A percentile compares a stretch with the other conserved stretches of the same genome.
Conservation (phyloP, 2,888 invertebrate genomes). For the Megastigmus dorsalis region DNA sequence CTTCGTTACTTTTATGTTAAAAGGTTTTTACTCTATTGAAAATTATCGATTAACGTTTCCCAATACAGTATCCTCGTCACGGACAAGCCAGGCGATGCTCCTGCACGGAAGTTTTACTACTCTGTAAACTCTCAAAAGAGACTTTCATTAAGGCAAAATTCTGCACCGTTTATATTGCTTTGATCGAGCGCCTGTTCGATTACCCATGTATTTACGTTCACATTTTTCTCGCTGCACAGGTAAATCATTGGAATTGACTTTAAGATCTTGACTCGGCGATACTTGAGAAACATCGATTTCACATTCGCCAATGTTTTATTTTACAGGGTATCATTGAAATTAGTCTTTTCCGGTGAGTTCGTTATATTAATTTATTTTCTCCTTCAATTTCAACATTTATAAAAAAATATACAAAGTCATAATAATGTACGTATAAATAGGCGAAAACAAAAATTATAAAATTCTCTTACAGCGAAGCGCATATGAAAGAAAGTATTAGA, state of each 20-base stretch:
- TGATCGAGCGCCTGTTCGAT: constrained; percentile 1
- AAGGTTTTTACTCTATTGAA: too few species aligned
- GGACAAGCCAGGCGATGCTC: background rate
- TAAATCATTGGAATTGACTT: constrained; percentile 9
- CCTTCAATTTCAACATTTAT: constrained; percentile 1
- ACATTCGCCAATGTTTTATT: background rate
- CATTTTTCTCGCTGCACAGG: background rate
- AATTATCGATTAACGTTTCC: constrained; percentile 37
- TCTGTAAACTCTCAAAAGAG: background rate
- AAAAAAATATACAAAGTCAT: constrained; percentile 14
- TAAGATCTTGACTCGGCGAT: background rate
- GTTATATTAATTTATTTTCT: too few species aligned
- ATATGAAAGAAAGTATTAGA: background rate
- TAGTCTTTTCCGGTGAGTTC: too few species aligned
- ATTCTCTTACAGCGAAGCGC: background rate
- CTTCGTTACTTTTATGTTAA: too few species aligned
- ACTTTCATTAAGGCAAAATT: constrained; percentile 21
- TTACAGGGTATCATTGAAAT: too few species aligned
- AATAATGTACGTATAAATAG: constrained; percentile 13
- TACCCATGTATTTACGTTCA: background rate
- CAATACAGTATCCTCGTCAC: constrained; percentile 28
- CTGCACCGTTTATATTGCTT: background rate
- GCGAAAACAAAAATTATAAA: constrained; percentile 12
- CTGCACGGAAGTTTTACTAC: constrained; percentile 12
- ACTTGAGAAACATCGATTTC: background rate